Base-by-base conservation (phyloP, 2,113 vertebrate species). In the Lophochroa leadbeateri region DNA sequence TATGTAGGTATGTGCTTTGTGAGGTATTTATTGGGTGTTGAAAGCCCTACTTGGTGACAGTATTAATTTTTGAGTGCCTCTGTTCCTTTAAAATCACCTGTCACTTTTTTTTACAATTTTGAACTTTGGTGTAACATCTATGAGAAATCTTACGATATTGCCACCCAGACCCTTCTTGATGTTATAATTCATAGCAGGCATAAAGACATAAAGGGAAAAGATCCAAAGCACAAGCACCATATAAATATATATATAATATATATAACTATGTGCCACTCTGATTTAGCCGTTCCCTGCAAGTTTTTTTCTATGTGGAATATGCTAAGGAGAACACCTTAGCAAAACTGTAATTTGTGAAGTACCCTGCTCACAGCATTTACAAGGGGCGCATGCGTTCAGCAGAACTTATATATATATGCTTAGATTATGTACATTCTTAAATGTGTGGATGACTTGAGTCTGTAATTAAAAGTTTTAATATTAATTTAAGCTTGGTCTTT, bases 381-480 rank as follows among this genome's bases (percentile, higher is more conserved):
- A 78, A 46, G 11, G 4, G 29, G 20, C 9, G 13, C 24, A 27
- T 29, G 49, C 17, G 33, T 81, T 86, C 71, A 78, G 64, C 13
- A 67, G 49, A 85, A 82, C 6, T 43, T 60, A 13, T 7, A 47
- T 12, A 77, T 18, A 43, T 72, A 57, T 78, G 64, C 50, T 71
- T 61, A 83, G 43, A 75, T 68, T 84, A 88, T n/a, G 25, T 20
- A 29, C 6, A 6, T 69, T 24, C n/a, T 90, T 88, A 88, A 53
- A 49, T 53, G 27, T 39, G 74, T 71, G 64, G 46, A 67, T 11
- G 4, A 83, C 50, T 70, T 31, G 17, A 60, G 33, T n/a, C 55
- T 92, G 25, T 52, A 93, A 96, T 95, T 90, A 93, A 50, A 93
- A 57, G 46, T 37, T 81, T 81, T 71, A 81, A 70, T 81, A 70